Evolutionary conservation across 2,888 invertebrate genomes (phyloP), one percentile per base, ranked within the genome.

Genomic region (Eustalomyia histrio): DNA sequence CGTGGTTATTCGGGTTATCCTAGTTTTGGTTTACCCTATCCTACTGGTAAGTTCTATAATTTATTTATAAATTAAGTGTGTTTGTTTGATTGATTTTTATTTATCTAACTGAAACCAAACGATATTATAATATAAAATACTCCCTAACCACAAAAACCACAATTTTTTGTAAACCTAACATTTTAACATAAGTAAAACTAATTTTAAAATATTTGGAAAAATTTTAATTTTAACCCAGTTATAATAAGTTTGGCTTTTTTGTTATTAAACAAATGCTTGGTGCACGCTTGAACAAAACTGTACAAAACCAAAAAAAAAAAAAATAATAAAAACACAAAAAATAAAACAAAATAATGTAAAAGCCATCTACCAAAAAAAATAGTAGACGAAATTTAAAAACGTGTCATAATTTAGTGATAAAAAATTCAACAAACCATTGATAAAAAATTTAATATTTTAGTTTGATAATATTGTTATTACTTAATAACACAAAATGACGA

Each of bases 1-100:
- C 96, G 97, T 92, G 96, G 97, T 92, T 97, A 97, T 93, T 97
- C 97, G 93, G 97, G 97, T 93, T 97, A 97, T 94, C 97, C 97
- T 93, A 96, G 97, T 94, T 97, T 97, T 94, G 97, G 97, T 94
- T 96, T 97, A 93, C 97, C 97, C 92, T 97, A 97, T 93, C 97
- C 97, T 91, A 96, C 97, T 96, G 97, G 97, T 97, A 96, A 97
- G 84, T 84, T 78, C 17, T 14, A 53, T 52, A 61, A 39, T 24
- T 24, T n/a, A 39, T 69, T 29, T 12, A 8, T 60, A 47, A 47
- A 14, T 50, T 33, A 21, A n/a, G 3, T 18, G 1, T 24, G 5
- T 24, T n/a, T 64, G 12, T 57, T 55, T 57, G 39, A 29, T 39
- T 64, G 52, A 65, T 65, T 67, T 39, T 53, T 21, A n/a, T 6